Conservation (phyloP, 2,797 vertebrate genomes). For the Hemitrygon akajei region DNA sequence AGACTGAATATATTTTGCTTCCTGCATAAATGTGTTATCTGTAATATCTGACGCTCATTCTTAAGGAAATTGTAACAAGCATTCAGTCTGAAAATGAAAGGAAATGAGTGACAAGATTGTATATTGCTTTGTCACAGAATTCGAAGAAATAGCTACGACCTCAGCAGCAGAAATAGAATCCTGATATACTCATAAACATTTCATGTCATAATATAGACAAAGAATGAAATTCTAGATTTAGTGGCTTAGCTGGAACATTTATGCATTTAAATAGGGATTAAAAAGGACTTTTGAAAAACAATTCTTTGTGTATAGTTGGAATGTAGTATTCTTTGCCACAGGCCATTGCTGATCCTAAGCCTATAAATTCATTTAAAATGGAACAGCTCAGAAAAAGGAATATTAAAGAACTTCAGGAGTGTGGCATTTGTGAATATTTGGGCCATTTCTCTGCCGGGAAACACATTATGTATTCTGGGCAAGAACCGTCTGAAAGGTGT, state of each 20-base stretch:
- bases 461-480: not conserved
- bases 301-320: not conserved
- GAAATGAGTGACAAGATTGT: not conserved
- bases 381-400: not conserved
- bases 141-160: not conserved
- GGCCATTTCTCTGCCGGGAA: not conserved
- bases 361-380: conserved; percentile 22
- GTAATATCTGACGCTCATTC: not conserved
- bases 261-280: not conserved
- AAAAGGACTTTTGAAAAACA: not conserved
- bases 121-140: not conserved
- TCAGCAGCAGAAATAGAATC: not conserved
- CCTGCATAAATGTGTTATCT: not conserved
- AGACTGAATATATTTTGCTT: conserved; percentile 17
- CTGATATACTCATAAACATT: not conserved
- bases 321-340: not conserved
- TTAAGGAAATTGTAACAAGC: not conserved
- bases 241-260: not conserved
- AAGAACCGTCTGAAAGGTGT: not conserved
- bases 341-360: not conserved
- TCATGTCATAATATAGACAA: not conserved
- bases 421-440: not conserved
- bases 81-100: conserved; percentile 2
- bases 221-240: not conserved
- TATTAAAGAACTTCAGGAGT: not conserved